Evolutionary conservation across 2,113 vertebrate genomes (phyloP).

Genomic region (Sapajus apella): DNA sequence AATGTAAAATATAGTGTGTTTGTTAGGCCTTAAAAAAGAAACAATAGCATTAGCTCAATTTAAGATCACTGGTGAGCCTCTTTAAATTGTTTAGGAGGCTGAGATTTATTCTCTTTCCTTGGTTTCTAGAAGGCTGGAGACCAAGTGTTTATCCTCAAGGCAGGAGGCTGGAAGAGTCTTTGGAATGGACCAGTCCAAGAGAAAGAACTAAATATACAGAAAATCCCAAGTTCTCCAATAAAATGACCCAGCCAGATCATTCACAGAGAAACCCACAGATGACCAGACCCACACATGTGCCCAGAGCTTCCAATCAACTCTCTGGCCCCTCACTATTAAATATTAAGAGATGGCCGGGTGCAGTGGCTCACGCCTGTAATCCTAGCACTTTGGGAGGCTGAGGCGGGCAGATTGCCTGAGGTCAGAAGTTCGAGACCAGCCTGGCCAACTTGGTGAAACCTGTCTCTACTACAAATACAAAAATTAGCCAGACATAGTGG

Average conservation of each 20-base stretch:
- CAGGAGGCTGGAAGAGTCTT: not conserved
- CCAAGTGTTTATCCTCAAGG: not conserved
- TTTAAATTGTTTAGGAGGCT: no score
- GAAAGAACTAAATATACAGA: not conserved
- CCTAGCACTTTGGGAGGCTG: no score
- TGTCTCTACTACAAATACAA: no score
- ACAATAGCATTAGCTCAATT: no score
- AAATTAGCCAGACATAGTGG: no score
- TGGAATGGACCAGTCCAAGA: not conserved
- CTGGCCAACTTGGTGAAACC: no score
- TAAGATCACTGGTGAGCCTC: no score
- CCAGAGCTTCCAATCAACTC: not conserved
- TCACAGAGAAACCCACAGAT: not conserved
- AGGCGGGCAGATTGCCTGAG: no score
- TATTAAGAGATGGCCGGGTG: not conserved
- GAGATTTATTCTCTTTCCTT: not conserved
- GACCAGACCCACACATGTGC: not conserved
- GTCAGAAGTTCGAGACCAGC: no score
- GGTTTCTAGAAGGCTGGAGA: not conserved
- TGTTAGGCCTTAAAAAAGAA: no score
- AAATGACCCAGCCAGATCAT: not conserved
- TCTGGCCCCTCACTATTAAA: not conserved
- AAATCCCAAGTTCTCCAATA: not conserved
- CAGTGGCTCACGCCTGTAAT: no score
- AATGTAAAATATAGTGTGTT: no score